Base-by-base conservation (phyloP, 37 sponge, comb jelly and placozoan genomes). In the Corticium candelabrum region DNA sequence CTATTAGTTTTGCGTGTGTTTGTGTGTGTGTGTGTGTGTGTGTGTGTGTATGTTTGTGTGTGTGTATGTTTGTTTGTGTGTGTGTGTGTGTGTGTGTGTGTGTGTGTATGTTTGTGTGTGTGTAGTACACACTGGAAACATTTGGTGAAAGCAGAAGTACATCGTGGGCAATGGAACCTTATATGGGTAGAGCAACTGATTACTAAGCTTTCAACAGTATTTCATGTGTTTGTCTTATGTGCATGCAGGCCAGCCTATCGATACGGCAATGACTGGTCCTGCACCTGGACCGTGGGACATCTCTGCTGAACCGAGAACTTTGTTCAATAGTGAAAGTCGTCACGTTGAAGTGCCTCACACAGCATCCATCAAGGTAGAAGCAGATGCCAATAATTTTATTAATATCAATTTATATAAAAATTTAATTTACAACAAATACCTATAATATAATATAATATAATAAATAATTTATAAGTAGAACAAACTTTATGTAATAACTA, bases 51-150 rank as follows among this genome's bases (percentile, higher is more conserved):
- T n/a, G n/a, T n/a, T n/a, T n/a, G n/a, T n/a, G n/a, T n/a, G n/a
- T n/a, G n/a, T n/a, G n/a, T n/a, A n/a, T n/a, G n/a, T n/a, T n/a
- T n/a, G n/a, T n/a, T n/a, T n/a, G n/a, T n/a, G n/a, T n/a, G n/a
- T n/a, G n/a, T n/a, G n/a, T n/a, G n/a, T n/a, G n/a, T n/a, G n/a
- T n/a, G n/a, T n/a, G n/a, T n/a, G n/a, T n/a, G n/a, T n/a, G n/a
- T n/a, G n/a, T n/a, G n/a, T n/a, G n/a, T n/a, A n/a, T n/a, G n/a
- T n/a, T n/a, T n/a, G n/a, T n/a, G n/a, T n/a, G 41, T 75, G 2
- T 41, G n/a, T 69, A 90, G 90, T 90, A 90, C 68, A 75, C 80
- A 37, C 82, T 90, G 39, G 90, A 90, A 76, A 90, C 90, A 27
- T 90, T 90, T 56, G 80, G 87, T 68, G 90, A 90, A 73, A 76